Evolutionary conservation across 37 sponge, comb jelly and placozoan species (phyloP).

Genomic region (Mnemiopsis leidyi): DNA sequence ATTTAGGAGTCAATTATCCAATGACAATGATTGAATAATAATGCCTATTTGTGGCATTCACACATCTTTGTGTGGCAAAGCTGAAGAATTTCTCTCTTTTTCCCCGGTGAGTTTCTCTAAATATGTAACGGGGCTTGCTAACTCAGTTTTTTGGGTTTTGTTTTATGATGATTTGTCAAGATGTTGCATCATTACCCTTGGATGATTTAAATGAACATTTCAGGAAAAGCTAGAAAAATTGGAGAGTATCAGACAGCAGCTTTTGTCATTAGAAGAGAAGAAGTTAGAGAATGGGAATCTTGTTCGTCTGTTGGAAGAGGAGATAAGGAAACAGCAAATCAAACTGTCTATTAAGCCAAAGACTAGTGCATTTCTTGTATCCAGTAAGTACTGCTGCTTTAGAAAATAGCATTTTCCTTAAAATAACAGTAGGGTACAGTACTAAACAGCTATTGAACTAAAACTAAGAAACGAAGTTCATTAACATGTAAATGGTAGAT

Average conservation of each 20-base stretch:
- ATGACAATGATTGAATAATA: background rate
- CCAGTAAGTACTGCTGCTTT: constrained; percentile 5
- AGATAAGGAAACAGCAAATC: background rate
- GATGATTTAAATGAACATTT: background rate
- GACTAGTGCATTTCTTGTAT: background rate
- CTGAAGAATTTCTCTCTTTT: background rate
- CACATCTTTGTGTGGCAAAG: background rate
- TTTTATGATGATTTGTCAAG: too few relatives aligned
- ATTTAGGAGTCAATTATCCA: too few relatives aligned
- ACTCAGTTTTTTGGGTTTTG: background rate
- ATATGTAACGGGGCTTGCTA: background rate
- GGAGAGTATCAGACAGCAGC: background rate
- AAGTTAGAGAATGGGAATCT: background rate
- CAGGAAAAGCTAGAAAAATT: constrained; percentile 2
- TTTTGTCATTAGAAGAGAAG: background rate
- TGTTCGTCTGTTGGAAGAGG: background rate
- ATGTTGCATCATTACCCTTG: background rate
- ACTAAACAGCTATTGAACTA: too few relatives aligned
- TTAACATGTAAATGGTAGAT: too few relatives aligned
- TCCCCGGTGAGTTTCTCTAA: background rate
- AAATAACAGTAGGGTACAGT: too few relatives aligned
- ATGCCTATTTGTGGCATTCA: constrained; percentile 14
- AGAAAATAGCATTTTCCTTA: too few relatives aligned
- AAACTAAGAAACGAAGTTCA: too few relatives aligned
- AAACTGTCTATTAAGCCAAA: background rate